Evolutionary conservation across 2,888 invertebrate genomes (phyloP), one percentile per base, ranked within the genome.

Genomic region (Malacosoma neustria): DNA sequence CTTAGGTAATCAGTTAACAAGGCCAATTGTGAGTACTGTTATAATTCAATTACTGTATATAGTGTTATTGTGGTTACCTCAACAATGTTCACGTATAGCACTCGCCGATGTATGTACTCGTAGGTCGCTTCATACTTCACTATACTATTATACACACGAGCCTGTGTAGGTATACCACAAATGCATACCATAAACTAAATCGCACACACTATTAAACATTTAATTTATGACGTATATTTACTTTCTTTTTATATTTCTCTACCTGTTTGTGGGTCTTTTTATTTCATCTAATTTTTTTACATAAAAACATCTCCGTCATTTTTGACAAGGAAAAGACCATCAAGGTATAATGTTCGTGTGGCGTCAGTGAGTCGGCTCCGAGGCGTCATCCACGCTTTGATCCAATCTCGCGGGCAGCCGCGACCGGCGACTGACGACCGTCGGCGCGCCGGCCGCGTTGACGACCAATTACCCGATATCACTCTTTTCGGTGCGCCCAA

Each of bases 271-370:
- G 68, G 71, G 62, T 66, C 72, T 61, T 72, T 72, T 75, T 73
- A 75, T 76, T 67, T 72, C 61, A 67, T 73, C 60, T 67, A 61
- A 72, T 82, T 77, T 82, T 84, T 81, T 84, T 80, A 77, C 63
- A 67, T 72, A 73, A 72, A 79, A 70, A 72, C 80, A 80, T 84
- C 85, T 81, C 72, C 84, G 82, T 84, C 84, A 84, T 77, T 86
- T 85, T 81, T 85, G 82, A 82, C 84, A 82, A 73, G 82, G 84
- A 82, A 82, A 84, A 81, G 76, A 80, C 81, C 79, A 85, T 86
- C 86, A 84, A 76, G 77, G 76, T 86, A 63, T 65, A 82, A 85
- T 80, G 72, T 65, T 69, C 61, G 60, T 49, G 56, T 68, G 86
- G 86, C 85, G 86, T 86, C 86, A 69, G 54, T 46, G 60, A 51